phyloP scores from a whole-genome alignment of 2,888 invertebrate genomes.

The Nineta flava region DNA sequence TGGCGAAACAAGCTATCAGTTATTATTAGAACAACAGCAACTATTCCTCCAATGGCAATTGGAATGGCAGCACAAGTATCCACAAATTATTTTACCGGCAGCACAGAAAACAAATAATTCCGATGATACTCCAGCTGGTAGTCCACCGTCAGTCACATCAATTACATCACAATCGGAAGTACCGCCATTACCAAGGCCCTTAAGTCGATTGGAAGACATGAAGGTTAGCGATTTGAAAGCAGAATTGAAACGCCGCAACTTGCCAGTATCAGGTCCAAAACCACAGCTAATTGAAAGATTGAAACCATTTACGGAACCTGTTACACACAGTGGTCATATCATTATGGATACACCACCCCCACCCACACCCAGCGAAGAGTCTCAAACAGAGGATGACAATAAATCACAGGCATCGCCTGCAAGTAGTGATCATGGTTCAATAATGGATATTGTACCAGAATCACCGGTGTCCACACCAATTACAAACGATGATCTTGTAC shows the following conservation, averaged over 20 bases:
- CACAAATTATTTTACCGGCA: slow-evolving; percentile 66
- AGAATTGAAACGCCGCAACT: slow-evolving; percentile 81
- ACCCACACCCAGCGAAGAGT: slow-evolving; percentile 21
- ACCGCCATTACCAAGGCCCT: slow-evolving; percentile 25
- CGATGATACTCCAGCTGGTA: slow-evolving; percentile 14
- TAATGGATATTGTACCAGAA: slow-evolving; percentile 17
- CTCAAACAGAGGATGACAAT: slow-evolving; percentile 11
- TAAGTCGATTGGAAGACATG: slow-evolving; percentile 78
- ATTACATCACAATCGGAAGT: slow-evolving; percentile 26
- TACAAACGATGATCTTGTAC: slow-evolving; percentile 51
- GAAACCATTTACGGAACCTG: slow-evolving; percentile 45
- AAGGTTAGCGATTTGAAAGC: slow-evolving; percentile 90
- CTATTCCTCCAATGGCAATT: slow-evolving; percentile 76
- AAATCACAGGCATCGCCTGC: slow-evolving; percentile 30
- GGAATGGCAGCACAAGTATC: slow-evolving; percentile 68
- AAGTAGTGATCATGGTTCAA: slow-evolving; percentile 25
- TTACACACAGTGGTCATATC: slow-evolving; percentile 28
- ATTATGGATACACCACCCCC: slow-evolving; percentile 28
- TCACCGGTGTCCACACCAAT: slow-evolving; percentile 10
- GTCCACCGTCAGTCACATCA: slow-evolving; percentile 26
- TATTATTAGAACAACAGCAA: slow-evolving; percentile 87
- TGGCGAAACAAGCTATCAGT: slow-evolving; percentile 74
- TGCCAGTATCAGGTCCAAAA: slow-evolving; percentile 93
- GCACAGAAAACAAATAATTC: slow-evolving; percentile 31
- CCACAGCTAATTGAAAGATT: slow-evolving; percentile 86